These are phyloP conservation scores for Platysteira castanea DNA, from an alignment of 2,113 vertebrate species.

Conservation along the genomic window DNA sequence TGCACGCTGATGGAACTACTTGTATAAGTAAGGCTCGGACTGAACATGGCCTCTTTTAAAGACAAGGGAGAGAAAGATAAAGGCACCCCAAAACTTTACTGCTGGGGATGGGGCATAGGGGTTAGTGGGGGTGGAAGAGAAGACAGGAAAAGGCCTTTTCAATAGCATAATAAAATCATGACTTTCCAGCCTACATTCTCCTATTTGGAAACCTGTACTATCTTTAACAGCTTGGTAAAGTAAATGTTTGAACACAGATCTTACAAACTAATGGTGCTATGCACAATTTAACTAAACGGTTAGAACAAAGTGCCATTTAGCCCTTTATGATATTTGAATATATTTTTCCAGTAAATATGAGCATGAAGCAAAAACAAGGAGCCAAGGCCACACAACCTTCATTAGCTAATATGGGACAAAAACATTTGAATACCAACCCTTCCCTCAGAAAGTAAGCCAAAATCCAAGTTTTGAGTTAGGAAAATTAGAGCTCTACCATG, in stretches of 20 bases:
- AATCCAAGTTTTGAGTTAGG: not conserved
- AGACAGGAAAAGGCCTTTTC: not conserved
- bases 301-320: not conserved
- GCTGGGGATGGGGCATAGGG: rapidly evolving
- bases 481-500: not conserved
- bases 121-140: not conserved
- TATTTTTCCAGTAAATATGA: not conserved
- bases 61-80: not conserved
- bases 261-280: not conserved
- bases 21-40: not conserved
- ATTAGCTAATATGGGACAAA: not conserved
- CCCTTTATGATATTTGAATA: not conserved
- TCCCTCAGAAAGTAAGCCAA: not conserved
- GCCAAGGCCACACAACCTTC: not conserved
- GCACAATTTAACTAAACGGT: not conserved
- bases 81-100: not conserved
- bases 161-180: not conserved
- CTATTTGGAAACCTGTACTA: not conserved
- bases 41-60: not conserved
- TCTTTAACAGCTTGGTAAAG: not conserved
- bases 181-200: not conserved
- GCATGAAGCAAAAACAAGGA: not conserved
- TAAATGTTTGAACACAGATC: not conserved
- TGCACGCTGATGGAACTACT: not conserved
- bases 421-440: not conserved